Base-by-base conservation (phyloP, 2,797 vertebrate genomes). In the Bucorvus abyssinicus region DNA sequence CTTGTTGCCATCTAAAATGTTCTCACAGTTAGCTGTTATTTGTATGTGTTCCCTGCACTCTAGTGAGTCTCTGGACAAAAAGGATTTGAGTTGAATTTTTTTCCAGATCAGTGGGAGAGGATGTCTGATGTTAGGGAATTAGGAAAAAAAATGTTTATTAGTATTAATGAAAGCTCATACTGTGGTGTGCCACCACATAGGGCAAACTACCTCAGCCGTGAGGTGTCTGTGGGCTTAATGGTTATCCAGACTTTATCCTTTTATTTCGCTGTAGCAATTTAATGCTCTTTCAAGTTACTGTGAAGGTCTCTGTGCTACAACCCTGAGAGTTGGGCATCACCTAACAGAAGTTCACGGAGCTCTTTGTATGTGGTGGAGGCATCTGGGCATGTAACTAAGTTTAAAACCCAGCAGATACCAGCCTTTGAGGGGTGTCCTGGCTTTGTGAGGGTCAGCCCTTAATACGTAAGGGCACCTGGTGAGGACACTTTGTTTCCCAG, bases 291-390 rank as follows among this genome's bases (percentile, higher is more conserved):
- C 16, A 42, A 14, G 15, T 64, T 29, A 5, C 15, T 68, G 12
- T 34, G 52, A 57, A 63, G 32, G 13, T 82, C 40, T 77, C 27
- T 10, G 14, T 55, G 45, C 50, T 56, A 6, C 26, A 61, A 2
- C 21, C 57, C 14, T 17, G 14, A 14, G 44, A 64, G 55, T 2
- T 83, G 73, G 15, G 5, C 49, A 42, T 40, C 22, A 3, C 57
- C 27, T 57, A 15, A 23, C 8, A 7, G 2, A 59, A 24, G 19
- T 19, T 57, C 26, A 6, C 0, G 0, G 49, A 45, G 63, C 29
- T 22, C 1, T 29, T 52, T 61, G 5, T n/a, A 3, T 1, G 5
- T 36, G 30, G 6, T 1, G 3, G 59, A 53, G 49, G 20, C 27
- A 4, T 16, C 2, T 12, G 61, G 56, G 30, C 3, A 2, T 21